Base-by-base conservation (phyloP, 2,888 invertebrate species). In the Monochamus alternatus region DNA sequence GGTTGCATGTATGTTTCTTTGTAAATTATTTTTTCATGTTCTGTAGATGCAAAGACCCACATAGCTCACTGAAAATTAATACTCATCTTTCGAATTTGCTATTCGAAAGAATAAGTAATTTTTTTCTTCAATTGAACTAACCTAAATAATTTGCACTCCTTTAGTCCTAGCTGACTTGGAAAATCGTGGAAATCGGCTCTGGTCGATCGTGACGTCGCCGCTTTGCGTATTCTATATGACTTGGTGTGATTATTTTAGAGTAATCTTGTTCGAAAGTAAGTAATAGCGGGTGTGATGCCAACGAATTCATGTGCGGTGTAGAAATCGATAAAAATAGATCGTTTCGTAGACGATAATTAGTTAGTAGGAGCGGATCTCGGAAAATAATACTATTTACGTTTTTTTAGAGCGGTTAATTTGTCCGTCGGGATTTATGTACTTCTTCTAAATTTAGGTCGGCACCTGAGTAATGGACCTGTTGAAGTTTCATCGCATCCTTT, bases 251-350 rank as follows among this genome's bases (percentile, higher is more conserved):
- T 77, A 77, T 77, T 79, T 75, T 73, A 70, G 79, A 74, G 69
- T 74, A 75, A 65, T 77, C 76, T 73, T 75, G 71, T 66, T 75
- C 66, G 74, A 68, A 77, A 74, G 74, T 75, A 74, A 77, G 73
- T 69, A 74, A 75, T 79, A 75, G 64, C 71, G 73, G 75, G 74
- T 67, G 62, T 44, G 66, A 30, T 74, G 79, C 79, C 75, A 74
- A 64, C 51, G 65, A 64, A 78, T 79, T 77, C 77, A 74, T 76
- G 59, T 74, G 76, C 72, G 74, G 67, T 77, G 76, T 63, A 64
- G 58, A 74, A 78, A 78, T 75, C 79, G 75, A 77, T 77, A 77
- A 74, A 77, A 75, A 75, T 79, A 79, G 77, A 77, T 44, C 55
- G 63, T 74, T 67, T 68, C 68, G 73, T 72, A 59, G 59, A 63